A percentile compares a stretch with the other conserved stretches of the same genome.
phyloP scores from a whole-genome alignment of 2,888 invertebrate genomes.

The Phortica okadai region DNA sequence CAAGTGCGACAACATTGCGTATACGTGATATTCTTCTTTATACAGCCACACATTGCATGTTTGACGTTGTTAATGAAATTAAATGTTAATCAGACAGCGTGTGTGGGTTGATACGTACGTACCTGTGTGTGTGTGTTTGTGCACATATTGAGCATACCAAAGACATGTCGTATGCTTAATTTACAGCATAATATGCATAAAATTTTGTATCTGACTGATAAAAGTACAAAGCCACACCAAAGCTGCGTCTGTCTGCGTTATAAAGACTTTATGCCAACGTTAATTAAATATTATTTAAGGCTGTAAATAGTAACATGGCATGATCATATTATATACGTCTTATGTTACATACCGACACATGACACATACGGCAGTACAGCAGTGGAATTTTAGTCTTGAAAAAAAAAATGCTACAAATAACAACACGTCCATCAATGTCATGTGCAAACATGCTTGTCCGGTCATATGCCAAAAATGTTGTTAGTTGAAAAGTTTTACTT shows the following conservation, averaged over 20 bases:
- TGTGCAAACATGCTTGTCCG: neutral
- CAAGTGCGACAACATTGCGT: neutral
- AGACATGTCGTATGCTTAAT: conserved; percentile 45
- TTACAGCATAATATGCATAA: conserved; percentile 43
- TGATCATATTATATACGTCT: no score
- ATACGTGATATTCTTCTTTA: neutral
- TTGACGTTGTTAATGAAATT: conserved; percentile 52
- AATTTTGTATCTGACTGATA: neutral
- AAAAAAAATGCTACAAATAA: neutral
- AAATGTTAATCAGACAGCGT: conserved; percentile 57
- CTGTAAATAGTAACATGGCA: no score
- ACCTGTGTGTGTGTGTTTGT: neutral
- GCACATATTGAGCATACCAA: conserved; percentile 14
- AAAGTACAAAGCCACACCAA: no score
- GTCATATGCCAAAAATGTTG: neutral
- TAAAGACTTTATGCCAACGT: no score
- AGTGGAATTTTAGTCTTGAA: neutral
- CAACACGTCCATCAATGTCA: neutral
- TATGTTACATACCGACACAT: no score
- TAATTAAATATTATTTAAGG: no score
- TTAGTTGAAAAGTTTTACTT: no score
- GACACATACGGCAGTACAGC: neutral
- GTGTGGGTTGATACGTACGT: conserved; percentile 30
- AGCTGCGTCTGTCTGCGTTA: no score
- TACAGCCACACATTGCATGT: neutral